These are phyloP conservation scores for Leptatherina wallacei DNA, from an alignment of 2,797 vertebrate species.

Conservation along the genomic window DNA sequence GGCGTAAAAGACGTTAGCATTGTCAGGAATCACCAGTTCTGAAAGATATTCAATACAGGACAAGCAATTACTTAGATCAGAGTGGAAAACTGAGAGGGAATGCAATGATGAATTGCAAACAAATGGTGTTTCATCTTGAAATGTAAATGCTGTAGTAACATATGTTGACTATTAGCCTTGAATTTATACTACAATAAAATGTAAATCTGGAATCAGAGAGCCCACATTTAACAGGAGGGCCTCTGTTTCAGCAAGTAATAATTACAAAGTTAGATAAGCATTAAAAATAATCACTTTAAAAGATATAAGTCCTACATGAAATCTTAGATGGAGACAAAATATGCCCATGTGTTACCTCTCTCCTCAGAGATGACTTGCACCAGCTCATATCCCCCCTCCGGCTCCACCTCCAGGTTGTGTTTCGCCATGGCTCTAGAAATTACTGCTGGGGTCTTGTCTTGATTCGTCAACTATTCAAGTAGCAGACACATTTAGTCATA, in stretches of 20 bases:
- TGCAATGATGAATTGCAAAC: not conserved
- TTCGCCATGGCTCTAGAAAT: conserved; percentile 92
- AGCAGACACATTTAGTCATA: not conserved
- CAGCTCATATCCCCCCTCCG: conserved; percentile 88
- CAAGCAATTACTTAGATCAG: not conserved
- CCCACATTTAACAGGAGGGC: not conserved
- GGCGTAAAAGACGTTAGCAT: conserved; percentile 94
- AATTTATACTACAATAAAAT: not conserved
- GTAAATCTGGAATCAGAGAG: not conserved
- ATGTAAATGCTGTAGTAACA: not conserved
- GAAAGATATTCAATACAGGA: conserved; percentile 20
- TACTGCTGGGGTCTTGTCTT: conserved; percentile 93
- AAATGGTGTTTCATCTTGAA: not conserved
- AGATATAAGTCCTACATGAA: not conserved
- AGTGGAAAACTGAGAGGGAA: not conserved
- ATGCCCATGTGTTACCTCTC: conserved; percentile 83
- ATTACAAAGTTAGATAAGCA: not conserved
- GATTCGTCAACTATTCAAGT: conserved; percentile 88
- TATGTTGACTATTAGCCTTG: not conserved
- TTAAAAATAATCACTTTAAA: not conserved
- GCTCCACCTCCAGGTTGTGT: conserved; percentile 90
- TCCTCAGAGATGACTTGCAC: conserved; percentile 94
- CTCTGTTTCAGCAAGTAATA: not conserved
- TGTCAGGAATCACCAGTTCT: conserved; percentile 93
- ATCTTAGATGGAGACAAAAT: not conserved